A percentile compares a stretch with the other conserved stretches of the same genome.
phyloP scores from a whole-genome alignment of 2,797 vertebrate genomes.

The Sebastes umbrosus region DNA sequence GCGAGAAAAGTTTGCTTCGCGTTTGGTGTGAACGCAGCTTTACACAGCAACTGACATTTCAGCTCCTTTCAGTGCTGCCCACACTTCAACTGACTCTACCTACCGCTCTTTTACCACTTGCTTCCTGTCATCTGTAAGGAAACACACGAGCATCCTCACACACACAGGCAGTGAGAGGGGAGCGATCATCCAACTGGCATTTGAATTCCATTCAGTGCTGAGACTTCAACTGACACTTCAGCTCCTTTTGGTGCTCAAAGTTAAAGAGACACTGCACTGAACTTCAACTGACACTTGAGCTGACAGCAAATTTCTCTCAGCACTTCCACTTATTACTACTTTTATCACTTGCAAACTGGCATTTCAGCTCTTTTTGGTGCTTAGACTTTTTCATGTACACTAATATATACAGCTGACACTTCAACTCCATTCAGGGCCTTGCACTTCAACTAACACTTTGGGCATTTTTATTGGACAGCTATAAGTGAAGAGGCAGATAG shows the following conservation, averaged over 20 bases:
- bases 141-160: neutral
- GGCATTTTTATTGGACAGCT: neutral
- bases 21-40: too few species aligned
- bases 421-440: neutral
- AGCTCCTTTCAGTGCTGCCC: neutral
- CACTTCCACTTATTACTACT: neutral
- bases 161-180: neutral
- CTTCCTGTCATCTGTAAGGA: too few species aligned
- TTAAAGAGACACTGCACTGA: neutral
- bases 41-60: too few species aligned
- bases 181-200: neutral
- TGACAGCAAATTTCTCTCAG: neutral
- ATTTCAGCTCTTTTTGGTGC: neutral
- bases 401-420: neutral
- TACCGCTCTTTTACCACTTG: fast-evolving
- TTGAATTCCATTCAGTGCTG: neutral
- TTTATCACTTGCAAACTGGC: neutral
- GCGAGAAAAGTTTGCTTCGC: too few species aligned
- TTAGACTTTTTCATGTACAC: neutral
- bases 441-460: neutral
- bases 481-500: neutral
- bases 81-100: too few species aligned
- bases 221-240: neutral
- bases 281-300: neutral
- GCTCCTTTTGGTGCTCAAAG: neutral